Conservation (phyloP, 2,888 invertebrate genomes). For the Amaurobius ferox region DNA sequence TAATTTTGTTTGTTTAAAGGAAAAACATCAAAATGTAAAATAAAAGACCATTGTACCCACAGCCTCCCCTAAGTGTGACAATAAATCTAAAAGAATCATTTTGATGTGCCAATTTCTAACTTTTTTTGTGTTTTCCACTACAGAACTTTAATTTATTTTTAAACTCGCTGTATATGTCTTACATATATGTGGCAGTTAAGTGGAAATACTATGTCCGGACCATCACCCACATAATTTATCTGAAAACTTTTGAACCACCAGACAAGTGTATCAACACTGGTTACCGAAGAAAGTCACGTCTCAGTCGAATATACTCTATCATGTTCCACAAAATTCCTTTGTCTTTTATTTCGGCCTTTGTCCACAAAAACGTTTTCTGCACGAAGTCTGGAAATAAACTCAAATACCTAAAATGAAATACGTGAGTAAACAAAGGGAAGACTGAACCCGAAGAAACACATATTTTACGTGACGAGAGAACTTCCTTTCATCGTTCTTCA, state of each 20-base stretch:
- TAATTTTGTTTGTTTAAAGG: too few species aligned
- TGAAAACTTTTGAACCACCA: background rate
- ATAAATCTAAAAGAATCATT: too few species aligned
- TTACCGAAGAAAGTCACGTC: background rate
- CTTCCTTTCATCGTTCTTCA: background rate
- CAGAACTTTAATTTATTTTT: too few species aligned
- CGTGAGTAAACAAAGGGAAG: conserved; percentile 7
- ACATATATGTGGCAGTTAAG: too few species aligned
- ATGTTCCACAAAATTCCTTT: background rate
- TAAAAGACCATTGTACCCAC: too few species aligned
- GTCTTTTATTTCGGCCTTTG: background rate
- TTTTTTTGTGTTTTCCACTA: too few species aligned
- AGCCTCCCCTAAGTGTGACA: too few species aligned
- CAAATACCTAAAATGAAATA: conserved; percentile 13
- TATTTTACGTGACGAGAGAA: background rate
- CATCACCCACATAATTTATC: too few species aligned
- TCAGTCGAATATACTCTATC: background rate
- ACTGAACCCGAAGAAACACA: background rate
- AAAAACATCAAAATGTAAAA: too few species aligned
- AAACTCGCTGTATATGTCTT: too few species aligned
- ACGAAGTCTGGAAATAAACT: conserved; percentile 1
- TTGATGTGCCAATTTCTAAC: too few species aligned
- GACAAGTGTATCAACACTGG: background rate
- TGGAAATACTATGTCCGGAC: too few species aligned
- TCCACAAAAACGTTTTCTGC: background rate